phyloP scores from a whole-genome alignment of 2,888 invertebrate species.

The Archips crataeganus region DNA sequence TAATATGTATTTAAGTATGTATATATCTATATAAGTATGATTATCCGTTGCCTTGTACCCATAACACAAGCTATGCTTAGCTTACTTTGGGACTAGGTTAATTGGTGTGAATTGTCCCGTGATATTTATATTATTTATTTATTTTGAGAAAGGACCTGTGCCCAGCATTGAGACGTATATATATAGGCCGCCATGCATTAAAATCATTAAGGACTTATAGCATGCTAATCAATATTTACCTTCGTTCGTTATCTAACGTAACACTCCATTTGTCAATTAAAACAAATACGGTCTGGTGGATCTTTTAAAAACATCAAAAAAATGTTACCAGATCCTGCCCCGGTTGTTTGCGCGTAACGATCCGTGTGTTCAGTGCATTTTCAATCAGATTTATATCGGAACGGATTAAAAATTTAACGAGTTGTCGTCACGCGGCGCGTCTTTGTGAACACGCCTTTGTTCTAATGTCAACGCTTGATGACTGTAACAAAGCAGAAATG shows the following conservation, averaged over 20 bases:
- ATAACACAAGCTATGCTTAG: no score
- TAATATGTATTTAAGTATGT: no score
- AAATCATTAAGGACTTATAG: not conserved
- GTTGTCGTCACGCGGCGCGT: slow-evolving; percentile 61
- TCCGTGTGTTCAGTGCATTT: slow-evolving; percentile 64
- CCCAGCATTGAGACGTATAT: no score
- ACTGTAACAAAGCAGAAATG: slow-evolving; percentile 50
- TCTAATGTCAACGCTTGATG: slow-evolving; percentile 47
- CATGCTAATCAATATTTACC: not conserved
- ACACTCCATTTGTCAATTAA: slow-evolving; percentile 12
- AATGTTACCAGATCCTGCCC: slow-evolving; percentile 49
- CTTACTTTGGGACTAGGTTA: no score
- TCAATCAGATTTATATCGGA: slow-evolving; percentile 75
- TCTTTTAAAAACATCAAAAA: slow-evolving; percentile 45
- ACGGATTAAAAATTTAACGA: slow-evolving; percentile 77
- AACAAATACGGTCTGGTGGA: slow-evolving; percentile 22
- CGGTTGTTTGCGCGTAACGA: slow-evolving; percentile 63
- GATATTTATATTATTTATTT: no score
- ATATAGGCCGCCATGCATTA: no score
- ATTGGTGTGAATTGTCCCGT: no score
- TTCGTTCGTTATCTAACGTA: not conserved
- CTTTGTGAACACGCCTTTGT: slow-evolving; percentile 65
- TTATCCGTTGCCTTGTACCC: no score
- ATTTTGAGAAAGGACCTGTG: no score
- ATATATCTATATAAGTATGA: no score